Evolutionary conservation across 2,888 invertebrate species (phyloP), one percentile per base, ranked within the genome.

Genomic region (Eucriotettix oculatus): DNA sequence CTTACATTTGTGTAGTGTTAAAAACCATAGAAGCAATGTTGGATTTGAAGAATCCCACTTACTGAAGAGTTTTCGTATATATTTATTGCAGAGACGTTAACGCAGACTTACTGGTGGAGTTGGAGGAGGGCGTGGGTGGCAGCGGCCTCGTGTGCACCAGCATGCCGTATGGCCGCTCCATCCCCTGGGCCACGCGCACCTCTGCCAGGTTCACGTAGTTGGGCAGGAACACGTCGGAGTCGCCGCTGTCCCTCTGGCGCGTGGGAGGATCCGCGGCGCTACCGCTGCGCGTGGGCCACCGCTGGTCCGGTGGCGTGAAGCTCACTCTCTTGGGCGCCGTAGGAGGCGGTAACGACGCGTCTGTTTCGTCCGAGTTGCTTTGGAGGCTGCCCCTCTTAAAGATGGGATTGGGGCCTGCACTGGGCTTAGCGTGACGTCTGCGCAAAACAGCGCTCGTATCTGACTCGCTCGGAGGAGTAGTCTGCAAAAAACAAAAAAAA

Each of bases 271-370:
- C 64, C 2, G 65, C 64, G 7, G 66, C 65, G 2, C 58, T 62
- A 0, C 67, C 66, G 54, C 66, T 67, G 16, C 66, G 63, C 1
- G 66, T 67, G 10, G 67, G 67, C 66, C 67, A 67, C 16, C 54
- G 16, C 54, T 54, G 41, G 16, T 63, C 61, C 41, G 59, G 63
- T 10, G 64, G 64, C 3, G 65, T 64, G 55, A 67, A 67, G 56
- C 67, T 67, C 43, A 67, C 67, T 10, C 65, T 53, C 56, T 67
- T 67, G 1, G 66, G 65, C 14, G 58, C 61, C 41, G 62, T 57
- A 10, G 61, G 58, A 16, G 62, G 42, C 58, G 40, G 53, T 40
- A 10, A 60, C 42, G n/a, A 60, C 42, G 42, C 61, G 61, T 10
- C 62, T n/a, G 16, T 16, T 14, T 40, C 14, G 3, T 53, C 58